phyloP scores from a whole-genome alignment of 2,113 vertebrate genomes.

The Nannobrachium achirus region DNA sequence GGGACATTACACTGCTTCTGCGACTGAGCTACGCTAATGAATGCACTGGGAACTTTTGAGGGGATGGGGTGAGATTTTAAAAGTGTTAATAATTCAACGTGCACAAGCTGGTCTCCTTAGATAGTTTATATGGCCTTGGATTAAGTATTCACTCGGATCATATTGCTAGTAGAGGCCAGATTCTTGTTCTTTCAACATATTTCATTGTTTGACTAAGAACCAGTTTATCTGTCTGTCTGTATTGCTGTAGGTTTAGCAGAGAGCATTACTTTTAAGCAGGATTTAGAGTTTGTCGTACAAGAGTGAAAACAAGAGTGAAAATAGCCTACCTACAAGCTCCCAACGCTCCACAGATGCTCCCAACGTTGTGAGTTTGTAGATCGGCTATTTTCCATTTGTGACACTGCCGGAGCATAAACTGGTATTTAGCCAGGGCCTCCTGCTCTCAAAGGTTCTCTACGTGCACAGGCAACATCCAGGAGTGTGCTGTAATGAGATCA shows the following conservation, averaged over 20 bases:
- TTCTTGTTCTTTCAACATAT: too few species aligned
- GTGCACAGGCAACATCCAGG: constrained; percentile 41
- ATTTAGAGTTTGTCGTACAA: too few species aligned
- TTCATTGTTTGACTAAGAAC: too few species aligned
- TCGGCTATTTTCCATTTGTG: neutral
- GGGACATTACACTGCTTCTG: constrained; percentile 44
- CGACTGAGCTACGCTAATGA: constrained; percentile 60
- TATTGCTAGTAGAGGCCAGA: too few species aligned
- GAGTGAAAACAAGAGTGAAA: too few species aligned
- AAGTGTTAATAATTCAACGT: constrained; percentile 69
- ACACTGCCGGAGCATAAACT: neutral
- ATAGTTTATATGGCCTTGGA: constrained; percentile 48
- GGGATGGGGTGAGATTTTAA: constrained; percentile 54
- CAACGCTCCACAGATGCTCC: too few species aligned
- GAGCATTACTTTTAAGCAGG: too few species aligned
- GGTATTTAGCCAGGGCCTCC: neutral
- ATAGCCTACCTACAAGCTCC: too few species aligned
- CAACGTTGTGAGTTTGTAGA: too few species aligned
- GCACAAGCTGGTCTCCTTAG: constrained; percentile 49
- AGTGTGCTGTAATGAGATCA: constrained; percentile 72
- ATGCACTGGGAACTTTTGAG: constrained; percentile 56
- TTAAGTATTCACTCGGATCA: constrained; percentile 58
- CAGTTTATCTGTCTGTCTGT: too few species aligned
- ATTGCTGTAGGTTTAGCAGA: neutral
- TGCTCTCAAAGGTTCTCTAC: constrained; percentile 38